phyloP scores from a whole-genome alignment of 2,797 vertebrate genomes.

The Sebastes ruberrimus region DNA sequence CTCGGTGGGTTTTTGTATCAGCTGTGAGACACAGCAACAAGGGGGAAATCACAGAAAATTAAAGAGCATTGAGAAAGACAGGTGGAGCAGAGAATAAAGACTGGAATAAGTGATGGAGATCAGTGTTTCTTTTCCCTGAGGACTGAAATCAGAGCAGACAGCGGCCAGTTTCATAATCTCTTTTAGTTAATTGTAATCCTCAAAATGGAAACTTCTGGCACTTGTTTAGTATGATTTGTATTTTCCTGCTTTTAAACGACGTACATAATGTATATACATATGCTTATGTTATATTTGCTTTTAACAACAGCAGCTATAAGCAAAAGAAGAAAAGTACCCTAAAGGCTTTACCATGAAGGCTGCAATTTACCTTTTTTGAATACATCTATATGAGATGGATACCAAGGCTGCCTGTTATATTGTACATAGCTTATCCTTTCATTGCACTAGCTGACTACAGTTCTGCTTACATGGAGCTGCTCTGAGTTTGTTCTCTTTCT shows the following conservation, averaged over 20 bases:
- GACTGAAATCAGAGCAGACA: constrained; percentile 25
- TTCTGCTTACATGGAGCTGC: not conserved
- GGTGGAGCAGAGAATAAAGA: constrained; percentile 61
- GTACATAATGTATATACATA: not conserved
- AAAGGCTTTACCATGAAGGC: not conserved
- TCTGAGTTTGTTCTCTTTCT: not conserved
- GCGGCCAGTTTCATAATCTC: not conserved
- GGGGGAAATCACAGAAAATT: constrained; percentile 84
- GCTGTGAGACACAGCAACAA: constrained; percentile 78
- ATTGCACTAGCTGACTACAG: not conserved
- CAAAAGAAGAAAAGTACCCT: not conserved
- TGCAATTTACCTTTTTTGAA: not conserved
- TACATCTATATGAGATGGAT: not conserved
- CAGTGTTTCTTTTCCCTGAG: not conserved
- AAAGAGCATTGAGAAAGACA: constrained; percentile 79
- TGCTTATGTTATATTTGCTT: not conserved
- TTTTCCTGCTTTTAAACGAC: not conserved
- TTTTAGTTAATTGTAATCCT: constrained; percentile 15
- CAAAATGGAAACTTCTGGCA: constrained; percentile 15
- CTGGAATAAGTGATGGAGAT: constrained; percentile 32
- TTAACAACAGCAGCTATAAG: not conserved
- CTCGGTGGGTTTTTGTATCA: constrained; percentile 69
- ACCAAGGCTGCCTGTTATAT: not conserved
- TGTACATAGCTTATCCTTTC: not conserved
- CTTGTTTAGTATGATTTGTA: not conserved